Percentiles rank a stretch among this genome's conserved stretches.
Evolutionary conservation across 2,797 vertebrate species (phyloP).

Genomic region (Fistularia tabacaria): DNA sequence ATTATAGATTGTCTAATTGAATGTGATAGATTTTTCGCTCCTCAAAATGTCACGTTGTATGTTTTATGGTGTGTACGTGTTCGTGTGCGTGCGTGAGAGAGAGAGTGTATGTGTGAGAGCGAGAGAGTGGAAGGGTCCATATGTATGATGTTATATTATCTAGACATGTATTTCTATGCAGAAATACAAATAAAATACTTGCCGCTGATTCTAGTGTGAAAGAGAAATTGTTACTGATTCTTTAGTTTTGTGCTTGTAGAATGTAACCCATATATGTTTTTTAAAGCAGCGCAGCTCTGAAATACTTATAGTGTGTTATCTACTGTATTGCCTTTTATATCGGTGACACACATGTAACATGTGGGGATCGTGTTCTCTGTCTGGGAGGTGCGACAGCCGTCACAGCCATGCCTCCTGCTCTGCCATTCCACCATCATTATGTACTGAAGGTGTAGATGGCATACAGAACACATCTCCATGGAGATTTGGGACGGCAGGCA

Average conservation of each 20-base stretch:
- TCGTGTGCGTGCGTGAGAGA: slow-evolving; percentile 15
- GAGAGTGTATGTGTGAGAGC: slow-evolving; percentile 17
- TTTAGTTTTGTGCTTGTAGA: no score
- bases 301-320: slow-evolving; percentile 11
- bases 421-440: slow-evolving; percentile 39
- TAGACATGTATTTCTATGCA: slow-evolving; percentile 73
- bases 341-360: slow-evolving; percentile 23
- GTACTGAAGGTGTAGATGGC: slow-evolving; percentile 58
- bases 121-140: not conserved
- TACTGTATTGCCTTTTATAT: slow-evolving; percentile 44
- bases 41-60: slow-evolving; percentile 40
- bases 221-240: slow-evolving; percentile 8
- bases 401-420: slow-evolving; percentile 45
- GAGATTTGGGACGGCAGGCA: slow-evolving; percentile 70
- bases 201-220: slow-evolving; percentile 20
- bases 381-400: slow-evolving; percentile 33
- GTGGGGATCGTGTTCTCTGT: slow-evolving; percentile 30
- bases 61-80: slow-evolving; percentile 29
- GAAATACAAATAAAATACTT: slow-evolving; percentile 64
- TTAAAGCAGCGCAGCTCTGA: slow-evolving; percentile 5
- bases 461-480: slow-evolving; percentile 70
- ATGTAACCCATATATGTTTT: not conserved
- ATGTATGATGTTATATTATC: slow-evolving; percentile 42
- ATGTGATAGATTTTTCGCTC: slow-evolving; percentile 40
- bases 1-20: slow-evolving; percentile 43